Evolutionary conservation across 2,888 invertebrate species (phyloP).

Genomic region (Callinectes sapidus): DNA sequence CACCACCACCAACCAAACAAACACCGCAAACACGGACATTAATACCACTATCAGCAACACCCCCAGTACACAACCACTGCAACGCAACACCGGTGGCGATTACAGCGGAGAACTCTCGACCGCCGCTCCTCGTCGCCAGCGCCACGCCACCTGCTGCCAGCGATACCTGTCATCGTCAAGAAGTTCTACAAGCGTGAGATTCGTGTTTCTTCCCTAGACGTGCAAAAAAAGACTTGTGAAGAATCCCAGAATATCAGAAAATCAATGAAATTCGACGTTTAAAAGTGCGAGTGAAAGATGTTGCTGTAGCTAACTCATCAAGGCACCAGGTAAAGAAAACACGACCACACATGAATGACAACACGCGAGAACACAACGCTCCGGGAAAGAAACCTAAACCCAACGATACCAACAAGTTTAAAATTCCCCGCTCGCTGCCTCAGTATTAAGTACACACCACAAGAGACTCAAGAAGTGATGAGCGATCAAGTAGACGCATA

Average conservation of each 20-base stretch:
- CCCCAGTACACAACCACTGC: neutral
- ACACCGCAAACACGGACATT: neutral
- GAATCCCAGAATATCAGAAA: neutral
- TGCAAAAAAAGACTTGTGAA: neutral
- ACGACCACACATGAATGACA: neutral
- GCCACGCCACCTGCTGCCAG: neutral
- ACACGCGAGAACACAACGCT: neutral
- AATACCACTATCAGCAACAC: constrained; percentile 9
- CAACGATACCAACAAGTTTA: neutral
- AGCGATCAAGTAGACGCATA: neutral
- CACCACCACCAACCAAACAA: constrained; percentile 24
- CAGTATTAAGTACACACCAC: neutral
- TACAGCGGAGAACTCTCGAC: neutral
- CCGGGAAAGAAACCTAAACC: neutral
- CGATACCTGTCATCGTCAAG: neutral
- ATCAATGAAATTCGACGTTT: neutral
- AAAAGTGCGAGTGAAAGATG: neutral
- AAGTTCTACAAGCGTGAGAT: neutral
- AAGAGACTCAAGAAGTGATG: neutral
- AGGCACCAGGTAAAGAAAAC: neutral
- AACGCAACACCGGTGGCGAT: neutral
- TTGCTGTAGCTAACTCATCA: neutral
- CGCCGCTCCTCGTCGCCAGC: neutral
- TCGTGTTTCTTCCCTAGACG: neutral
- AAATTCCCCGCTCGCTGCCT: neutral